phyloP scores from a whole-genome alignment of 2,797 vertebrate genomes.

The Phataginus tetradactyla region DNA sequence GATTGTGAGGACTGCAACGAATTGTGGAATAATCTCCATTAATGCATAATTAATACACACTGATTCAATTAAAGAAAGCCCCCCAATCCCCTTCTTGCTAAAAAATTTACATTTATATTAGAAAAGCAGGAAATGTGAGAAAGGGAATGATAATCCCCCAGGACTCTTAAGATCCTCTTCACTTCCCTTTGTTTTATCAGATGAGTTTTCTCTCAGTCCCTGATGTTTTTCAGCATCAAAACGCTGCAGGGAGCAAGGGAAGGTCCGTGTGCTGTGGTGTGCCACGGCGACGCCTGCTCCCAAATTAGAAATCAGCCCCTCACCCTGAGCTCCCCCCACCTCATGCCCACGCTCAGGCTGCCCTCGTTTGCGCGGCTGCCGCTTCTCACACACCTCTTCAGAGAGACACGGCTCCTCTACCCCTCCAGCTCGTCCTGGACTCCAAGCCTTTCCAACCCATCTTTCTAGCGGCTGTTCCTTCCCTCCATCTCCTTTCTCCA shows the following conservation, averaged over 20 bases:
- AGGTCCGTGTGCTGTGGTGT: too few relatives aligned
- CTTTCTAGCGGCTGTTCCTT: background rate
- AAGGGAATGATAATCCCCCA: slow-evolving; percentile 10
- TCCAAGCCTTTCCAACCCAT: background rate
- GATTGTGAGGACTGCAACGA: slow-evolving; percentile 53
- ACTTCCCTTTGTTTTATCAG: slow-evolving; percentile 23
- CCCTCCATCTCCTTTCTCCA: background rate
- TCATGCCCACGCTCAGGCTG: rapidly evolving
- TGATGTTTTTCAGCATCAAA: background rate
- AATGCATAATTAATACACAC: slow-evolving; percentile 71
- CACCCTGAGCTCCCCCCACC: rapidly evolving
- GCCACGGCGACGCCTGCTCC: background rate
- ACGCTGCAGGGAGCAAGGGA: too few relatives aligned
- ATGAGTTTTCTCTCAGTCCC: background rate
- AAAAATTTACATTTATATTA: slow-evolving; percentile 78
- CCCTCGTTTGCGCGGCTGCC: rapidly evolving
- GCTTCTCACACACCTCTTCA: background rate
- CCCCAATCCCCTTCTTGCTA: background rate
- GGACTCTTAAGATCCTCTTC: background rate
- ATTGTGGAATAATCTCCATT: slow-evolving; percentile 72
- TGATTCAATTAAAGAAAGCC: slow-evolving; percentile 66
- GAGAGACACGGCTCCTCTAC: background rate
- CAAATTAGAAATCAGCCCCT: background rate
- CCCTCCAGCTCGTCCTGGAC: background rate
- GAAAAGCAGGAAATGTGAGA: slow-evolving; percentile 53